Base-by-base conservation (phyloP, 2,113 vertebrate genomes). In the Notiomystis cincta region DNA sequence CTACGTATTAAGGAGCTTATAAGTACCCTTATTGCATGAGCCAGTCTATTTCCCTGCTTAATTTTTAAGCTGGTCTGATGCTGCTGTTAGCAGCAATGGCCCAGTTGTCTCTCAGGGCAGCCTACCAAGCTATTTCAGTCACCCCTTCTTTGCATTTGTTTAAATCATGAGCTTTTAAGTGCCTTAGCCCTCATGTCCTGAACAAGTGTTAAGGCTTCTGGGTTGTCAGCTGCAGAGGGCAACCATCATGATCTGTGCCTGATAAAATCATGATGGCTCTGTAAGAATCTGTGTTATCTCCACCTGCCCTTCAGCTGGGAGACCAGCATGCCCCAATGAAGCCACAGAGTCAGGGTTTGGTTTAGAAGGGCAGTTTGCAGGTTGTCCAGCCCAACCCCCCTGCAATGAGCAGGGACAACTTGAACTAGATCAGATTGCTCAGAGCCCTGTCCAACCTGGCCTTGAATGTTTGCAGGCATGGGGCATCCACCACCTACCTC, bases 51-150 rank as follows among this genome's bases (percentile, higher is more conserved):
- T 90, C 58, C 44, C 54, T 90, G 81, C 72, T 95, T 94, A 95
- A 81, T 73, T 91, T 88, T 79, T 94, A 96, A 97, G 86, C 86
- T 93, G 90, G 53, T 96, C 82, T 96, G 93, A 70, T 85, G 69
- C 93, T 77, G 61, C 27, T 33, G 87, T 80, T 70, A 90, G 58
- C 64, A 51, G 48, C 37, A 67, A 2, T 87, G 62, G 72, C 82
- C 57, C 47, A 64, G 38, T 78, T 95, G 89, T 45, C 94, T 88
- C 22, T 37, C 44, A 86, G 72, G 76, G 65, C 90, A 90, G 85
- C 66, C 85, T 78, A 38, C 20, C 42, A 82, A 92, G 85, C 83
- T 95, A 91, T 93, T 95, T 93, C 51, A 44, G 83, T 89, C 76
- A 35, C 44, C 25, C 19, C 30, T 14, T 5, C 62, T 70, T 93